A percentile compares a stretch with the other conserved stretches of the same genome.
Evolutionary conservation across 2,888 invertebrate genomes (phyloP).

Genomic region (Emmelina monodactyla): DNA sequence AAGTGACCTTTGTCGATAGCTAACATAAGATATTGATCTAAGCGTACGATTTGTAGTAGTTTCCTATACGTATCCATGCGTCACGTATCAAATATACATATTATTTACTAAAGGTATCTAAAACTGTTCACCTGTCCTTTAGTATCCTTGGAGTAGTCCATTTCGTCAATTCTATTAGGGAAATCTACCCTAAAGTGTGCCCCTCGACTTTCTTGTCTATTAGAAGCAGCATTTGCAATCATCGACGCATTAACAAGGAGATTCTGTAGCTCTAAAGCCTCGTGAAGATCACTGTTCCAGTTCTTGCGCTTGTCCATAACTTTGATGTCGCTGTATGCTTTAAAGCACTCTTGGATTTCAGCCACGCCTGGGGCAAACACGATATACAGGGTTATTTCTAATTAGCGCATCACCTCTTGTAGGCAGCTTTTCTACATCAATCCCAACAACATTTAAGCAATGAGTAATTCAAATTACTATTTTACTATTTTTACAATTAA

Average conservation of each 20-base stretch:
- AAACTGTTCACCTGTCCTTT: constrained; percentile 84
- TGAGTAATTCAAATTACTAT: no score
- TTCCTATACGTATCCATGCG: no score
- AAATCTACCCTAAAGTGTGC: constrained; percentile 98
- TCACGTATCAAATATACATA: no score
- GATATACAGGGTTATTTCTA: no score
- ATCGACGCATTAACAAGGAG: constrained; percentile 89
- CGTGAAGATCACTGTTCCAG: constrained; percentile 97
- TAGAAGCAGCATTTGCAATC: constrained; percentile 83
- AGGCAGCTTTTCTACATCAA: no score
- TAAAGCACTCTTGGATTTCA: constrained; percentile 77
- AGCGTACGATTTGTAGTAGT: no score
- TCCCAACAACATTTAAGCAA: no score
- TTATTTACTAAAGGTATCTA: no score
- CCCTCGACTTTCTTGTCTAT: constrained; percentile 95
- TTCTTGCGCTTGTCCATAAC: constrained; percentile 76
- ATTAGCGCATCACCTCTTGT: no score
- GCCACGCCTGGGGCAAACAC: not conserved
- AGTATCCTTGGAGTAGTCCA: constrained; percentile 87
- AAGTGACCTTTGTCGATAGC: no score
- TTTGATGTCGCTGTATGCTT: constrained; percentile 76
- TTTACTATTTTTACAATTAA: no score
- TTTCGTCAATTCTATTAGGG: constrained; percentile 88
- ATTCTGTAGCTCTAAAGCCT: constrained; percentile 96
- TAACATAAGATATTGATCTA: no score